Conservation (phyloP, 2,888 invertebrate species). For the Meteorus colon region DNA sequence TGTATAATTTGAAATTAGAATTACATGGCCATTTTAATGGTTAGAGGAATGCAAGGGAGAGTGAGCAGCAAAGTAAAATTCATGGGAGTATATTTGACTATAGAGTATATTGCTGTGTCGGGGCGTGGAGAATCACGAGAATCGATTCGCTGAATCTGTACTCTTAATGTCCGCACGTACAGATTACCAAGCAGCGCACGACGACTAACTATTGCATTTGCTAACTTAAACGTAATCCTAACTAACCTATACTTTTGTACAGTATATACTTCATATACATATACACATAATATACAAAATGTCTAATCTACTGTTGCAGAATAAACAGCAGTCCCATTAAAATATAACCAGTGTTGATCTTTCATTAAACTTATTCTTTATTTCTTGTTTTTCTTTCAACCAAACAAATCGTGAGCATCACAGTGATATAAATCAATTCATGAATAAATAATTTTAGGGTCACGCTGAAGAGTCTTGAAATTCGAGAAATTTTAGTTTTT, state of each 20-base stretch:
- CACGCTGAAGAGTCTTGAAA: no score
- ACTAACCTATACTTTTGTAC: neutral
- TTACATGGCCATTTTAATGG: constrained; percentile 27
- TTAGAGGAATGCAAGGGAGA: constrained; percentile 25
- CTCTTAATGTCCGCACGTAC: constrained; percentile 60
- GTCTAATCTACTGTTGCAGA: neutral
- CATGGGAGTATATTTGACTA: constrained; percentile 6
- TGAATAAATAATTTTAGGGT: no score
- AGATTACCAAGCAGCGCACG: constrained; percentile 58
- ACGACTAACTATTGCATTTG: constrained; percentile 38
- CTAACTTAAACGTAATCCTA: constrained; percentile 16
- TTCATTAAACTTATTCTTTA: neutral
- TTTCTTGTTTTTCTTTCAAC: neutral
- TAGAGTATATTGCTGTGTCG: neutral
- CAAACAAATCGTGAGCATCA: no score
- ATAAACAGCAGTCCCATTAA: neutral
- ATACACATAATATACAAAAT: neutral
- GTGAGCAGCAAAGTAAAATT: constrained; percentile 4
- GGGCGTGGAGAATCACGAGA: constrained; percentile 45
- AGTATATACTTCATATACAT: neutral
- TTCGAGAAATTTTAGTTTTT: no score
- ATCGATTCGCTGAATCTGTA: constrained; percentile 46
- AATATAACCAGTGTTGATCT: neutral
- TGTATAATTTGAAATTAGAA: constrained; percentile 37
- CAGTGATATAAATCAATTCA: no score